Conservation (phyloP, 2,113 vertebrate genomes). For the Bubo blakistoni region DNA sequence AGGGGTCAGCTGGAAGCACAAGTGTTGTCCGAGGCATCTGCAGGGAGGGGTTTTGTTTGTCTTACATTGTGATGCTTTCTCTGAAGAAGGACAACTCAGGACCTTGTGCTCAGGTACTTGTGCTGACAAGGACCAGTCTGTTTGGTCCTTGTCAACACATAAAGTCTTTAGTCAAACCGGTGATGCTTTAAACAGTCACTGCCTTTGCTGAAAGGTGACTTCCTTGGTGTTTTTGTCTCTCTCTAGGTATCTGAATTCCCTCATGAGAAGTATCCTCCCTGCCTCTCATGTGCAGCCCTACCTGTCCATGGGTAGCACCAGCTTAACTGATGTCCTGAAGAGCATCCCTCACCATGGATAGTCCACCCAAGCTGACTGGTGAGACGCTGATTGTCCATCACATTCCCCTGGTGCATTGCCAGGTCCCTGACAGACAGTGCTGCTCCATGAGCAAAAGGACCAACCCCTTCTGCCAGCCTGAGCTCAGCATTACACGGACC, state of each 20-base stretch:
- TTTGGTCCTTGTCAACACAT: not conserved
- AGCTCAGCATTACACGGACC: slow-evolving; percentile 81
- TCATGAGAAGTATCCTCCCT: slow-evolving; percentile 59
- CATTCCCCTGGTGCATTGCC: slow-evolving; percentile 96
- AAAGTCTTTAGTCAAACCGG: not conserved
- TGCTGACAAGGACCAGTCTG: not conserved
- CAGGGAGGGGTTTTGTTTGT: not conserved
- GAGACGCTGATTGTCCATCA: slow-evolving; percentile 97
- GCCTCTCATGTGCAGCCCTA: slow-evolving; percentile 2
- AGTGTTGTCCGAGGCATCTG: not conserved
- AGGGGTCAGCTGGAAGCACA: not conserved
- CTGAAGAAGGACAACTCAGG: not conserved
- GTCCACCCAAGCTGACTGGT: slow-evolving; percentile 88
- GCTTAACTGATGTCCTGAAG: slow-evolving; percentile 69
- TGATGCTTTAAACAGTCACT: not conserved
- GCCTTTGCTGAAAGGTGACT: slow-evolving; percentile 55
- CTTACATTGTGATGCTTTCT: not conserved
- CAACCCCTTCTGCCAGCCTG: slow-evolving; percentile 85
- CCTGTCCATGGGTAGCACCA: slow-evolving; percentile 65
- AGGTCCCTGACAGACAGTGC: slow-evolving; percentile 84
- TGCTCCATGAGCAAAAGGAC: slow-evolving; percentile 76
- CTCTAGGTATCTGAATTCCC: slow-evolving; percentile 70
- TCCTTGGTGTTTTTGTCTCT: slow-evolving; percentile 64
- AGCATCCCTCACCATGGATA: slow-evolving; percentile 83
- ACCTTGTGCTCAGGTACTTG: not conserved